Base-by-base conservation (phyloP, 2,797 vertebrate genomes). In the Kryptopterus vitreolus region DNA sequence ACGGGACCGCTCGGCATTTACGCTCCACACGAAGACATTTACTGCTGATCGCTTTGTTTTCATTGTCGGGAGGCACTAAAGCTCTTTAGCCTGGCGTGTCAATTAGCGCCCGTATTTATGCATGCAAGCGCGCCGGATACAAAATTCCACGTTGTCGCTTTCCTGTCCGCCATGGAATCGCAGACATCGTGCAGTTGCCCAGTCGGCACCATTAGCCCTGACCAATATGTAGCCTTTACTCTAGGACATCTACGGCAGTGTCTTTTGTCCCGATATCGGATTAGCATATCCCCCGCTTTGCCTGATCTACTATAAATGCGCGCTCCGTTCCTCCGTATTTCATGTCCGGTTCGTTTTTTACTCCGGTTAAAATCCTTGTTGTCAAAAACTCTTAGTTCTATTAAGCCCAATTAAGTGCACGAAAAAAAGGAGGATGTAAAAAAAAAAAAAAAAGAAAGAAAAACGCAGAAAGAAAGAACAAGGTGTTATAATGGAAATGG, bases 21-120 rank as follows among this genome's bases (percentile, higher is more conserved):
- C n/a, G 5, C 29, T 35, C 24, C 13, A 22, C 55, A 61, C 2
- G 10, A 74, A 52, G 48, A 55, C 61, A 20, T 66, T 66, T 26
- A 38, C 1, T 55, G 61, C 76, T 77, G 62, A 57, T 55, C 35
- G 26, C 48, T 76, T 63, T 33, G 38, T 72, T 72, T 57, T 57
- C 55, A 72, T 72, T 53, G 22, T 35, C 7, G 52, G 46, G 61
- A 52, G 76, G 22, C 61, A 31, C 43, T 35, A 61, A 69, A 16
- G 5, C 62, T 68, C 4, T 68, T 48, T 46, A 58, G 57, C 55
- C 55, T 15, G 61, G 38, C 33, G 55, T 79, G 53, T 70, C 48
- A 65, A 22, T 29, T 55, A 57, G 65, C 24, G 4, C 59, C 26
- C 43, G 16, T 13, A n/a, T 58, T 35, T 58, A 50, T 52, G 53